These are phyloP conservation scores for Gymnothorax javanicus DNA, from an alignment of 2,797 vertebrate species.

Conservation along the genomic window DNA sequence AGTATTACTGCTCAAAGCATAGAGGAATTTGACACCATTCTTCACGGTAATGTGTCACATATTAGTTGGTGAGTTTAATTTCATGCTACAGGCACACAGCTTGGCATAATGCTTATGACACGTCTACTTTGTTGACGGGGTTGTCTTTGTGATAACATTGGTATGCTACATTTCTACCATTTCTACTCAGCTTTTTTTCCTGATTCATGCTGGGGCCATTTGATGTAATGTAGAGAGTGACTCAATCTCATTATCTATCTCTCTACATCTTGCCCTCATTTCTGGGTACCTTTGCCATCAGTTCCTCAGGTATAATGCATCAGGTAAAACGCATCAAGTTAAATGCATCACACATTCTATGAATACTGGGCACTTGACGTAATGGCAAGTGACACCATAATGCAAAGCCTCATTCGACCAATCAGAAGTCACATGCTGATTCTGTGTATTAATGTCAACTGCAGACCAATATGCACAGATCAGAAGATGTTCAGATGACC, in stretches of 20 bases:
- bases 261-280: not conserved
- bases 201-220: not conserved
- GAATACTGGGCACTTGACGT: not conserved
- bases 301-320: not conserved
- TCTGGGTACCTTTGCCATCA: not conserved
- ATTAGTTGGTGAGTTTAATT: not conserved
- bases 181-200: no score
- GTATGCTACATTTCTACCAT: not conserved
- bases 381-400: not conserved
- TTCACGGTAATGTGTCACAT: not conserved
- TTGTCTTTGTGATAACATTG: not conserved
- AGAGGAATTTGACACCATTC: not conserved
- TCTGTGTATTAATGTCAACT: not conserved
- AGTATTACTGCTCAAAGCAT: not conserved
- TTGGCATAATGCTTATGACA: not conserved
- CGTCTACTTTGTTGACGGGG: not conserved
- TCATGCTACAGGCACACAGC: not conserved
- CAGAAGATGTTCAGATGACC: constrained; percentile 1
- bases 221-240: not conserved
- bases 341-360: not conserved
- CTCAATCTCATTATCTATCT: not conserved
- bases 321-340: not conserved
- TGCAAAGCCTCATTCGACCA: not conserved
- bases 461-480: not conserved
- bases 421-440: not conserved